Evolutionary conservation across 2,113 vertebrate genomes (phyloP).

Genomic region (Romanogobio albipinnatus): DNA sequence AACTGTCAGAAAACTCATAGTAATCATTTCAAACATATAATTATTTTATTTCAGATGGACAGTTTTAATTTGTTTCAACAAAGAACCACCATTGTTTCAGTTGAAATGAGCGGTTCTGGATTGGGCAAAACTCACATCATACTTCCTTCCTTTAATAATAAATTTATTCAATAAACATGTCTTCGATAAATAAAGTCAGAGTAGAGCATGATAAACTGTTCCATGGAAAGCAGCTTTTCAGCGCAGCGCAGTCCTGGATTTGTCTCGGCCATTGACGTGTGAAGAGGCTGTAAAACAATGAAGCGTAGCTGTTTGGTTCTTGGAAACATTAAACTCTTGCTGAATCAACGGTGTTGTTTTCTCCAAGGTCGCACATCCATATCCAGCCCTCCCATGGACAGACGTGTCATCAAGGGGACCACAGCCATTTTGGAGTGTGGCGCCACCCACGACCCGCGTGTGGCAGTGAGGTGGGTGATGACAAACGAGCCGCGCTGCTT

Average conservation of each 20-base stretch:
- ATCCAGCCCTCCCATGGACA: constrained; percentile 83
- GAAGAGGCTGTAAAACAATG: neutral
- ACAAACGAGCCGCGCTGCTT: neutral
- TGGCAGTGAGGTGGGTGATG: constrained; percentile 80
- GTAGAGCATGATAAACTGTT: neutral
- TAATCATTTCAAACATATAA: neutral
- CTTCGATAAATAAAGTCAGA: neutral
- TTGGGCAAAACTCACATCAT: neutral
- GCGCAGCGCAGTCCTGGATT: neutral
- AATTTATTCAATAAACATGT: too few species aligned
- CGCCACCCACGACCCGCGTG: constrained; percentile 86
- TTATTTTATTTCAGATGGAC: neutral
- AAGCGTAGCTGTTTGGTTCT: neutral
- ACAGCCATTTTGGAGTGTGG: constrained; percentile 84
- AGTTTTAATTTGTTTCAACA: neutral
- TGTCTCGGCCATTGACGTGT: constrained; percentile 12
- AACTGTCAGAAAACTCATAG: neutral
- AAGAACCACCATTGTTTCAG: neutral
- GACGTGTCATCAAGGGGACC: constrained; percentile 93
- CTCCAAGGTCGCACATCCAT: constrained; percentile 88
- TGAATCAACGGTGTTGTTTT: constrained; percentile 42
- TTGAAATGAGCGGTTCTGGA: neutral
- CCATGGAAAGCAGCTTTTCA: neutral
- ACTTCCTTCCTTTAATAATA: neutral
- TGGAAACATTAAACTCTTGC: neutral